A percentile compares a stretch with the other conserved stretches of the same genome.
These are phyloP conservation scores for Trinorchestia longiramus DNA, from an alignment of 1,140 invertebrate species.

Conservation along the genomic window DNA sequence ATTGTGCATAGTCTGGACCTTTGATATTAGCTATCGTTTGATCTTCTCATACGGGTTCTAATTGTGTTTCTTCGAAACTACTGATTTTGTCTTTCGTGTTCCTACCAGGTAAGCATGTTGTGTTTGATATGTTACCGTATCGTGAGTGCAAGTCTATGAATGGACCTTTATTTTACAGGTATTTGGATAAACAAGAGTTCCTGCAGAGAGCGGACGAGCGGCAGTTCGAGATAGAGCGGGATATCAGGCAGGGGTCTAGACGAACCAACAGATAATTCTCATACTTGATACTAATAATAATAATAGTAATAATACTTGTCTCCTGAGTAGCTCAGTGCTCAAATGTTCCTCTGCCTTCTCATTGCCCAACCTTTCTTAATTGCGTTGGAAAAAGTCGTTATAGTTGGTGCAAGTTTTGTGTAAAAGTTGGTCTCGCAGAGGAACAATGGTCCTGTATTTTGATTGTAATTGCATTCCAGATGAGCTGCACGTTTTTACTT, in stretches of 20 bases:
- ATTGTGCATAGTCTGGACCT: too few species aligned
- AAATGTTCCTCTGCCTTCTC: neutral
- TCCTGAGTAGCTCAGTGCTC: neutral
- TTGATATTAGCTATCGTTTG: too few species aligned
- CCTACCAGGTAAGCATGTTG: too few species aligned
- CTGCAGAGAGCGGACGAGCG: constrained; percentile 86
- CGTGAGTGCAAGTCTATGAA: too few species aligned
- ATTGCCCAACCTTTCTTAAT: neutral
- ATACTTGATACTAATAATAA: neutral
- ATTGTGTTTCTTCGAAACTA: too few species aligned
- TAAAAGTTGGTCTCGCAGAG: neutral
- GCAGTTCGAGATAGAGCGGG: constrained; percentile 92
- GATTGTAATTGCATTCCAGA: neutral
- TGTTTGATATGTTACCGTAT: too few species aligned
- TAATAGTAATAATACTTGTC: neutral
- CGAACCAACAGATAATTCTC: constrained; percentile 64
- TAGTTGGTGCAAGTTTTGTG: neutral
- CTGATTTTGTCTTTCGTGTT: too few species aligned
- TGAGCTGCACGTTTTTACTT: neutral
- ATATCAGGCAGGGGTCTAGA: constrained; percentile 74
- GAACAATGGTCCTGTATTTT: neutral
- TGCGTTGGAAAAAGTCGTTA: neutral
- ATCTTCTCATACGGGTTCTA: too few species aligned
- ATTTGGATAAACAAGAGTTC: constrained; percentile 90
- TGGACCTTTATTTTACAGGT: constrained; percentile 78